Evolutionary conservation across 2,113 vertebrate genomes (phyloP), one percentile per base, ranked within the genome.

Genomic region (Pipa parva): DNA sequence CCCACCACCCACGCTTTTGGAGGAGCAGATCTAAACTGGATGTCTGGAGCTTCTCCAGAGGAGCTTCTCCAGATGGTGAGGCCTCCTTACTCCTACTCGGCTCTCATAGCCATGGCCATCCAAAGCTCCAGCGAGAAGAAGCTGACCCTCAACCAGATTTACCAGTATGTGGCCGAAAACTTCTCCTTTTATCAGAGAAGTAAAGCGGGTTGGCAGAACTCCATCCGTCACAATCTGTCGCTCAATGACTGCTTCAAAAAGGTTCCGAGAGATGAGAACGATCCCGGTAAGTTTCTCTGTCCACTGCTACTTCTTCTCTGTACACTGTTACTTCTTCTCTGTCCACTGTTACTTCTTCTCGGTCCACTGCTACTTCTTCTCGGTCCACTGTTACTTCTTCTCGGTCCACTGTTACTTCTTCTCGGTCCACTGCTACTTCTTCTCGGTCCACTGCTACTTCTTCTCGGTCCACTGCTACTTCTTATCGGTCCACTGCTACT

Each of bases 31-130:
- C 83, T 97, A 74, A 86, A 92, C 66, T 98, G 95, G 95, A 79
- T 97, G 71, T 92, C 95, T 59, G 85, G 94, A 78, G 91, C 93
- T 68, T 92, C 92, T 79, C 96, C 94, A 78, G 95, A 97, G 89
- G 95, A 97, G 78, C 87, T 97, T 76, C 86, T 97, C 77, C 95
- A 95, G 81, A 80, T 98, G 78, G 95, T 97, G 66, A 88, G 96
- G 20, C 96, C 96, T 4, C 96, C 96, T 0, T 98, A 97, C 79
- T 98, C 96, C 0, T 98, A 98, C 84, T 98, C 96, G 0, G 95
- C 96, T 27, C 93, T 99, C 62, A 98, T 98, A 74, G 96, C 96
- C 79, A 98, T 99, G 95, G 95, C 96, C 74, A 98, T 99, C 81
- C 96, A 99, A 84, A 94, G 90, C 56, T 89, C 95, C 25, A 95